Evolutionary conservation across 1,140 invertebrate genomes (phyloP).

Genomic region (Acyrthosiphon pisum): DNA sequence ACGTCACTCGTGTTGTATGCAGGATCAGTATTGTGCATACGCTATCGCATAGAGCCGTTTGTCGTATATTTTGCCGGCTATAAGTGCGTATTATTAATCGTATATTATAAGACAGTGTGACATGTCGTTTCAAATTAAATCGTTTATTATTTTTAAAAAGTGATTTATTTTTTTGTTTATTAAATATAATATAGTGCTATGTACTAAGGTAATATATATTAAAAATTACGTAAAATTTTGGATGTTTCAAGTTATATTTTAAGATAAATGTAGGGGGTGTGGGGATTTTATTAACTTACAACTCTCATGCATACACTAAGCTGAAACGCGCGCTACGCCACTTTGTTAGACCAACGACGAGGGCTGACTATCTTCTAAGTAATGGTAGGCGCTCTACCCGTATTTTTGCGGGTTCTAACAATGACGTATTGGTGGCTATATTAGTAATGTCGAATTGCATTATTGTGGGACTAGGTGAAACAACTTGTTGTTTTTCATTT

Average conservation of each 20-base stretch:
- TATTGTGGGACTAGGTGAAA: no score
- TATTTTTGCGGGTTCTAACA: no score
- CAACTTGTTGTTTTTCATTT: no score
- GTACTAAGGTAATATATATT: slow-evolving; percentile 22
- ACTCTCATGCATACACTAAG: slow-evolving; percentile 34
- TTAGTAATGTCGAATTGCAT: no score
- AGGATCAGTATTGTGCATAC: neutral
- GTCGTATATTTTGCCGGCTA: slow-evolving; percentile 7
- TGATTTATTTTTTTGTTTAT: slow-evolving; percentile 44
- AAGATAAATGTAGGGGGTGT: neutral
- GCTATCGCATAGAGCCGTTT: neutral
- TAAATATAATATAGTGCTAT: slow-evolving; percentile 45
- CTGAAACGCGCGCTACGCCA: slow-evolving; percentile 26
- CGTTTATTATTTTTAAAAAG: slow-evolving; percentile 39
- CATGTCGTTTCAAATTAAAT: no score
- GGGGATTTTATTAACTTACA: slow-evolving; percentile 34
- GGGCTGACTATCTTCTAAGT: no score
- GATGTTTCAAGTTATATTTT: slow-evolving; percentile 25
- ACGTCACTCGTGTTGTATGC: neutral
- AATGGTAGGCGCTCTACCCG: no score
- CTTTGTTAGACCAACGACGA: no score
- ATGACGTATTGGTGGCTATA: no score
- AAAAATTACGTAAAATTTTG: neutral
- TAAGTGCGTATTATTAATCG: neutral
- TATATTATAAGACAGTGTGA: neutral